Base-by-base conservation (phyloP, 2,888 invertebrate genomes). In the Caenorhabditis zanzibari region DNA sequence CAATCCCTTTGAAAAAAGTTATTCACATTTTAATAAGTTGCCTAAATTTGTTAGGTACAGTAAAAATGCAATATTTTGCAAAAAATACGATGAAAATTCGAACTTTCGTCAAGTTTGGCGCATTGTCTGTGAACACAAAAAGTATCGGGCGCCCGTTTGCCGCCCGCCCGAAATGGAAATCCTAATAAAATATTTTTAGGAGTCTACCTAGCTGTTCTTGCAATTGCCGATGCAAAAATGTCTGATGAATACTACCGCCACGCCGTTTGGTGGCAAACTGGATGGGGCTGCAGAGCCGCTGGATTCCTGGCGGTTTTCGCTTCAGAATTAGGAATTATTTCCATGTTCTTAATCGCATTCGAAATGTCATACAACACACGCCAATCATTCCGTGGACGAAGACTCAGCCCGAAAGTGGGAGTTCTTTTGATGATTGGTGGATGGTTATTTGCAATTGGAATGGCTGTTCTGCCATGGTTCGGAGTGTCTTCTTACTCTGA, bases 251-350 rank as follows among this genome's bases (percentile, higher is more conserved):
- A 98, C 93, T 95, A 97, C 88, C 96, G 96, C 94, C 96, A 96
- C 93, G 98, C 98, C 19, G 97, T 98, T 86, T 95, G 96, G 0
- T 98, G 98, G 98, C 98, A 98, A 94, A 96, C 87, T 95, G 95
- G 87, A 24, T 90, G 95, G 47, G 96, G 96, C 32, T 98, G 98
- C 93, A 96, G 96, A 92, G 94, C 97, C 63, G 97, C 97, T 1
- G 98, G 98, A 35, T 97, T 98, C 93, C 94, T 98, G 61, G 97
- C 97, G 7, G 96, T 96, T 0, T 96, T 96, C 90, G 95, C 96
- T 0, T 95, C 96, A 77, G 97, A 98, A 93, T 94, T 98, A 80
- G 96, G 96, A 47, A 98, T 98, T 54, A 98, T 96, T 94, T 98
- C 98, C 3, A 94, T 98, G 90, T 96, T 98, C 2, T 96, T 98